These are phyloP conservation scores for Priocnemis perturbator DNA, from an alignment of 2,888 invertebrate species.

Conservation along the genomic window DNA sequence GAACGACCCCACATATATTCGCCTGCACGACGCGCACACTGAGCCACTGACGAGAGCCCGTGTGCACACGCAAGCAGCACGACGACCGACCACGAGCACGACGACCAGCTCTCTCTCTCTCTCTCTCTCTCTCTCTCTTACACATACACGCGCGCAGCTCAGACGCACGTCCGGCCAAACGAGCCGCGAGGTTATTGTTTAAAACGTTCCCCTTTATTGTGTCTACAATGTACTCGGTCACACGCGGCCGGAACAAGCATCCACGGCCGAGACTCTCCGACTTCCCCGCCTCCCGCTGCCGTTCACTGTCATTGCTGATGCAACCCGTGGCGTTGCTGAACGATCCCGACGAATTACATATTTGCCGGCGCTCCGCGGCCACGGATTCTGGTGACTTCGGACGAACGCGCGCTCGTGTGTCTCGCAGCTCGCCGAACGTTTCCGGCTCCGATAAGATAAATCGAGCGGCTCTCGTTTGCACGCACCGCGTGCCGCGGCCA, in stretches of 20 bases:
- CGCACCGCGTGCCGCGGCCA: no score
- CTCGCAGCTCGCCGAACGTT: no score
- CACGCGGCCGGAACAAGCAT: constrained; percentile 60
- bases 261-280: constrained; percentile 22
- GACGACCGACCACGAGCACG: constrained; percentile 2
- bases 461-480: no score
- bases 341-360: neutral
- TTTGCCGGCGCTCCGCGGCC: no score
- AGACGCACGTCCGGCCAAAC: constrained; percentile 65
- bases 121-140: no score
- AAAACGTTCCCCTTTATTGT: constrained; percentile 68
- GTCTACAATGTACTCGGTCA: constrained; percentile 66
- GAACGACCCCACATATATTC: constrained; percentile 35
- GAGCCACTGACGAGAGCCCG: constrained; percentile 7
- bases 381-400: no score
- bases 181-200: constrained; percentile 66
- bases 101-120: constrained; percentile 21
- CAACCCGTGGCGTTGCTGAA: neutral
- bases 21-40: constrained; percentile 7
- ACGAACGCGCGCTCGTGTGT: no score
- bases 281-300: constrained; percentile 11
- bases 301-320: neutral
- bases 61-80: constrained; percentile 3
- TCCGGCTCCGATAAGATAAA: no score
- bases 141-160: constrained; percentile 38